These are phyloP conservation scores for Rhizomys pruinosus DNA, from an alignment of 2,113 vertebrate genomes.

Conservation along the genomic window DNA sequence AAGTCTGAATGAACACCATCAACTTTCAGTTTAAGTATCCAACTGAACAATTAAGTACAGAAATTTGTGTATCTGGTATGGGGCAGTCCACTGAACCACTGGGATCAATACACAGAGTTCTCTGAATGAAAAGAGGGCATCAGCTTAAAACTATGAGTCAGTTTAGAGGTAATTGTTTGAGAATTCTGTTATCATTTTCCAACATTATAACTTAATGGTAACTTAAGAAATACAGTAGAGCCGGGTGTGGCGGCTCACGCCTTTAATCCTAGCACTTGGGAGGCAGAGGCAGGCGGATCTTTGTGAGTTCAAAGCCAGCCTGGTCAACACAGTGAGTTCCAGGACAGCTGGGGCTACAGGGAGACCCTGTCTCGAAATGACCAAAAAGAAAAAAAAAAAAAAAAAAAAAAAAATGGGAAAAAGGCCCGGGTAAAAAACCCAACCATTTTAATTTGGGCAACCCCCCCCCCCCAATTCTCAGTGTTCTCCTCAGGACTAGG, in stretches of 20 bases:
- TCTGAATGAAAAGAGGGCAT: neutral
- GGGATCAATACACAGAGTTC: neutral
- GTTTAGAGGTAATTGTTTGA: neutral
- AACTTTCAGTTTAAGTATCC: slow-evolving; percentile 1
- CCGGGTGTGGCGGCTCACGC: too few species aligned
- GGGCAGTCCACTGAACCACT: neutral
- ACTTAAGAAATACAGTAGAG: neutral
- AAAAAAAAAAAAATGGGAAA: too few species aligned
- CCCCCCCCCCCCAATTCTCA: neutral
- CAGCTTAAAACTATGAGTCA: neutral
- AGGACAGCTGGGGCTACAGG: too few species aligned
- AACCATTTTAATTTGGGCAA: slow-evolving; percentile 23
- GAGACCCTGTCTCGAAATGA: too few species aligned
- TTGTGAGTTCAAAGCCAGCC: too few species aligned
- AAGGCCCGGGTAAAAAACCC: neutral
- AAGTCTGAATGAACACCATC: slow-evolving; percentile 43
- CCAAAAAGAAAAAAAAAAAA: too few species aligned
- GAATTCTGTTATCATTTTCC: slow-evolving; percentile 1
- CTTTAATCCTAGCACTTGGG: too few species aligned
- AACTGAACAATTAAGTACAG: neutral
- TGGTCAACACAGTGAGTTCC: too few species aligned
- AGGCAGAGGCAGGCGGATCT: too few species aligned
- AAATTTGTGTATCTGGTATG: neutral
- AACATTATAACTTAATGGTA: slow-evolving; percentile 15
- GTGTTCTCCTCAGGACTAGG: slow-evolving; percentile 35